phyloP scores from a whole-genome alignment of 2,888 invertebrate genomes.

The Rhagophthalmus giganteus region DNA sequence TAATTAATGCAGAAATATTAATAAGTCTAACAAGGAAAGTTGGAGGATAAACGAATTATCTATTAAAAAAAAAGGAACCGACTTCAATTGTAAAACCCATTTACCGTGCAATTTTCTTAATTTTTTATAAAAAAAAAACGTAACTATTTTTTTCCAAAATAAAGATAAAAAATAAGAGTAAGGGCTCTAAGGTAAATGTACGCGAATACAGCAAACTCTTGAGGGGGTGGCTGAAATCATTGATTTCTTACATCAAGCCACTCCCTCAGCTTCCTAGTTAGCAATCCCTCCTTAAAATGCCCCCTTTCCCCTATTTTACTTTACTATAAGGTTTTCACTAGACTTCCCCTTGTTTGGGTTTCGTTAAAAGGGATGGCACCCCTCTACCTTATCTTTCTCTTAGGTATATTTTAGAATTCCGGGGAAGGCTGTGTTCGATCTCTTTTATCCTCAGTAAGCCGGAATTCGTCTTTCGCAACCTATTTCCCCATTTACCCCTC shows the following conservation, averaged over 20 bases:
- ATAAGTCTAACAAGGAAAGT: too few relatives aligned
- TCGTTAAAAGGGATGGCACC: slow-evolving; percentile 27
- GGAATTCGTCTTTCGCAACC: slow-evolving; percentile 23
- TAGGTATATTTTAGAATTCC: slow-evolving; percentile 32
- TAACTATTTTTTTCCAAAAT: neutral
- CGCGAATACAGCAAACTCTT: slow-evolving; percentile 28
- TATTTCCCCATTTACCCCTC: slow-evolving; percentile 12
- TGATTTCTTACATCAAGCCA: slow-evolving; percentile 53
- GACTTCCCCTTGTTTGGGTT: slow-evolving; percentile 31
- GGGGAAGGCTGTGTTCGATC: slow-evolving; percentile 25
- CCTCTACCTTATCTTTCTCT: slow-evolving; percentile 29
- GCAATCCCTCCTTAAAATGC: slow-evolving; percentile 45
- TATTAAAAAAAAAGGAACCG: too few relatives aligned
- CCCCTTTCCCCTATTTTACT: slow-evolving; percentile 34
- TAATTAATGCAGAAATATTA: too few relatives aligned
- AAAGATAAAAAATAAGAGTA: slow-evolving; percentile 12
- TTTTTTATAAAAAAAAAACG: slow-evolving; percentile 3
- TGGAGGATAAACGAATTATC: too few relatives aligned
- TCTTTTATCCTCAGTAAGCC: slow-evolving; percentile 26
- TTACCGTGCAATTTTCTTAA: too few relatives aligned
- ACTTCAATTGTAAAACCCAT: too few relatives aligned
- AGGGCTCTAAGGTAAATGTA: slow-evolving; percentile 28
- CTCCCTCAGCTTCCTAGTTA: slow-evolving; percentile 43
- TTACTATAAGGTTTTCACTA: slow-evolving; percentile 31
- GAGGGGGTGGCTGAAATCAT: slow-evolving; percentile 43